Conservation (phyloP, 2,797 vertebrate genomes). For the Phataginus tetradactyla region DNA sequence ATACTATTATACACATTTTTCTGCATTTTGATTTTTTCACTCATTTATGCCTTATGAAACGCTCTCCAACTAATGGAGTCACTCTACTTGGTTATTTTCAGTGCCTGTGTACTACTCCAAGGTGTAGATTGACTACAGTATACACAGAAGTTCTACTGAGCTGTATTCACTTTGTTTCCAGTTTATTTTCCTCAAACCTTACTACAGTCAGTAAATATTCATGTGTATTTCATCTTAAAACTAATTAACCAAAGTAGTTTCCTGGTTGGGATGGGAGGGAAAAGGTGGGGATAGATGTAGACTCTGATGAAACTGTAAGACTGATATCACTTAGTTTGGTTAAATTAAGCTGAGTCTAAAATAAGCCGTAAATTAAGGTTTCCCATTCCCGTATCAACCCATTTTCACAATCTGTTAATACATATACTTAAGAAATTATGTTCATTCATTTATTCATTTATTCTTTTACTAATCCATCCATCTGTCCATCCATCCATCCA, state of each 20-base stretch:
- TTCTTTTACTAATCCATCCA: not conserved
- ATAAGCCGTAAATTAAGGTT: not conserved
- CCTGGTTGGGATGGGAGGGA: not conserved
- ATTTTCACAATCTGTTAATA: not conserved
- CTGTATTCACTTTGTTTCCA: not conserved
- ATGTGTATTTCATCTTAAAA: not conserved
- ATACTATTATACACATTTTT: not conserved
- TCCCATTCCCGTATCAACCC: not conserved
- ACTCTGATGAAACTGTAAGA: not conserved
- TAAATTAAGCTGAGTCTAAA: conserved; percentile 8
- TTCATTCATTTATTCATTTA: not conserved
- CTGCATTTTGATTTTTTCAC: not conserved
- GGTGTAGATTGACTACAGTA: not conserved
- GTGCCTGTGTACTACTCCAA: not conserved
- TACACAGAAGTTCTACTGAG: not conserved
- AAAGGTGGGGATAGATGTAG: not conserved
- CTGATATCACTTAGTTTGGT: not conserved
- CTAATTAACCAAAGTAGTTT: not conserved
- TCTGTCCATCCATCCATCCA: not conserved
- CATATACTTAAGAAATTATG: not conserved
- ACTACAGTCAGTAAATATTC: not conserved
- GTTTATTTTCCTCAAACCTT: not conserved
- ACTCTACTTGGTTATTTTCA: not conserved
- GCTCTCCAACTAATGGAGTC: not conserved
- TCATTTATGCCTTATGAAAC: not conserved